Conservation (phyloP, 2,113 vertebrate genomes). For the Nerophis ophidion region DNA sequence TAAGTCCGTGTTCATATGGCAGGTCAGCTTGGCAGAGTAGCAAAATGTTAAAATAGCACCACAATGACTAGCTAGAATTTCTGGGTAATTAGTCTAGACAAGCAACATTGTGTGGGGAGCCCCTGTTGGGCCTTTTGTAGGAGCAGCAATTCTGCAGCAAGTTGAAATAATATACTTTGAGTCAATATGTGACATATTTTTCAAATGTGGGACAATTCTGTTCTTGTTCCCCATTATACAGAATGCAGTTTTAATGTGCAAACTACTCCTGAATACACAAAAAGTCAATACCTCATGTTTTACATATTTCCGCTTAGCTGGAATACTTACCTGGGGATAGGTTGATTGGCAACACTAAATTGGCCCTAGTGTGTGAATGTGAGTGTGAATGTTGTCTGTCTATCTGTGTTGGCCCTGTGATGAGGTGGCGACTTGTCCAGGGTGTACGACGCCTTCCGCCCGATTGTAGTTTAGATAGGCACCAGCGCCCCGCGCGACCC, state of each 20-base stretch:
- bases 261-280: background rate
- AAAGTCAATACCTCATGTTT: background rate
- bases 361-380: no score
- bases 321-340: no score
- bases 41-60: constrained; percentile 28
- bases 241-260: background rate
- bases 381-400: no score
- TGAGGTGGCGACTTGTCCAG: no score
- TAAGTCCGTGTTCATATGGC: constrained; percentile 11
- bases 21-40: constrained; percentile 6
- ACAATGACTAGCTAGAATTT: constrained; percentile 26
- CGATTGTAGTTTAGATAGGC: no score
- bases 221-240: background rate
- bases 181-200: constrained; percentile 1
- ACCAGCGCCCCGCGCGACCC: no score
- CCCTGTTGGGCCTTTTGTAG: background rate
- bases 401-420: no score
- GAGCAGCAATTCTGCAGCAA: constrained; percentile 3
- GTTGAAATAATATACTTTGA: constrained; percentile 1
- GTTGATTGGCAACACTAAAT: no score
- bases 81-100: constrained; percentile 25
- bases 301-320: background rate
- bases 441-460: no score
- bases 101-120: constrained; percentile 11
- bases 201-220: constrained; percentile 2